Evolutionary conservation across 2,888 invertebrate genomes (phyloP).

Genomic region (Harpagoxenus sublaevis): DNA sequence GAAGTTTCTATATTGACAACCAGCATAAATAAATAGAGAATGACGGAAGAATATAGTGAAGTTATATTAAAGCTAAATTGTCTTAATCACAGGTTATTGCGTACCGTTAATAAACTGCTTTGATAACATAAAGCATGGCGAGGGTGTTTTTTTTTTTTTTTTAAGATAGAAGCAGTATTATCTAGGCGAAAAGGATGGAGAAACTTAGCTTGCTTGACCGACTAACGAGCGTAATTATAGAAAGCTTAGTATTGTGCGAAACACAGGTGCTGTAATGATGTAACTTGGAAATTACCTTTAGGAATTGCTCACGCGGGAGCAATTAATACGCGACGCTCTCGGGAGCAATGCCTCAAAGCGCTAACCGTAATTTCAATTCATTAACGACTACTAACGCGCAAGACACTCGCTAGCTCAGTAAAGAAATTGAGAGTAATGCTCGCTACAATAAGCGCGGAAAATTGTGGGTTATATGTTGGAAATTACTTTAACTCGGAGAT

Average conservation of each 20-base stretch:
- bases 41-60: neutral
- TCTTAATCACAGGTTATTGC: neutral
- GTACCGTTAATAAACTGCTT: neutral
- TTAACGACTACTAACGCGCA: slow-evolving; percentile 53
- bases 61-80: neutral
- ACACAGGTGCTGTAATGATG: slow-evolving; percentile 61
- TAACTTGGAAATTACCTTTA: slow-evolving; percentile 68
- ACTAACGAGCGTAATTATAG: slow-evolving; percentile 51
- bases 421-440: slow-evolving; percentile 48
- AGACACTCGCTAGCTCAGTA: slow-evolving; percentile 5
- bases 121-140: neutral
- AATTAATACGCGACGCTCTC: slow-evolving; percentile 71
- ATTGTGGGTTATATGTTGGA: slow-evolving; percentile 25
- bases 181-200: slow-evolving; percentile 9
- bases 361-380: slow-evolving; percentile 62
- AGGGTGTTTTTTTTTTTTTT: neutral
- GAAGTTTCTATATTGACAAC: neutral
- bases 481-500: slow-evolving; percentile 36
- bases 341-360: slow-evolving; percentile 71
- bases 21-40: neutral
- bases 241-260: slow-evolving; percentile 40
- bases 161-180: neutral
- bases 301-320: slow-evolving; percentile 73
- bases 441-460: slow-evolving; percentile 32
- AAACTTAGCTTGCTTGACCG: slow-evolving; percentile 38